A percentile compares a stretch with the other conserved stretches of the same genome.
phyloP scores from a whole-genome alignment of 1,140 invertebrate species.

The Drosophila asahinai region DNA sequence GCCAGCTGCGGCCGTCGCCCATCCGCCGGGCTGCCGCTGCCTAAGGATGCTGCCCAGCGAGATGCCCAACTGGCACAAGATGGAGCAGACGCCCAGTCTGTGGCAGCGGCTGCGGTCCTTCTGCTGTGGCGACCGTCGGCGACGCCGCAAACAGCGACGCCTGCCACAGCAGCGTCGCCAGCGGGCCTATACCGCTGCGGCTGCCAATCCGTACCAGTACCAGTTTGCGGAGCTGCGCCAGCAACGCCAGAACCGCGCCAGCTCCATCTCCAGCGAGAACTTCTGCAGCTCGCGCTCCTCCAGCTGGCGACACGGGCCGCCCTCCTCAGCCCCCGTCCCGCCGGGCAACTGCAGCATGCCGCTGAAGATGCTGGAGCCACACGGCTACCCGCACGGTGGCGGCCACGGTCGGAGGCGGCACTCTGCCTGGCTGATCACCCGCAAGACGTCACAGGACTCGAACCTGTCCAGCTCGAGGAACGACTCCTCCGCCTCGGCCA shows the following conservation, averaged over 20 bases:
- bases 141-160: conserved; percentile 69
- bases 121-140: conserved; percentile 70
- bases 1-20: conserved; percentile 86
- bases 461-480: conserved; percentile 94
- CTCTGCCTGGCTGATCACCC: conserved; percentile 94
- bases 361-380: conserved; percentile 89
- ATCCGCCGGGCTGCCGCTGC: conserved; percentile 89
- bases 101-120: conserved; percentile 68
- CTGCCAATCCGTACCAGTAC: conserved; percentile 91
- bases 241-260: conserved; percentile 90
- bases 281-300: conserved; percentile 93
- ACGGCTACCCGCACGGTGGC: conserved; percentile 46
- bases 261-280: conserved; percentile 94
- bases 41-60: conserved; percentile 86
- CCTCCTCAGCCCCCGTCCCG: conserved; percentile 85
- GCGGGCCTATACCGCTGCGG: conserved; percentile 69
- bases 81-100: conserved; percentile 63
- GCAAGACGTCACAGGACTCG: conserved; percentile 95
- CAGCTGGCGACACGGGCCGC: conserved; percentile 91
- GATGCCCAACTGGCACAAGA: conserved; percentile 86
- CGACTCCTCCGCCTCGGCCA: conserved; percentile 93
- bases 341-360: conserved; percentile 89
- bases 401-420: conserved; percentile 88
- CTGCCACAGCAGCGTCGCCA: conserved; percentile 69
- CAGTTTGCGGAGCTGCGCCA: conserved; percentile 91